phyloP scores from a whole-genome alignment of 2,113 vertebrate genomes.

The Oriolus oriolus region DNA sequence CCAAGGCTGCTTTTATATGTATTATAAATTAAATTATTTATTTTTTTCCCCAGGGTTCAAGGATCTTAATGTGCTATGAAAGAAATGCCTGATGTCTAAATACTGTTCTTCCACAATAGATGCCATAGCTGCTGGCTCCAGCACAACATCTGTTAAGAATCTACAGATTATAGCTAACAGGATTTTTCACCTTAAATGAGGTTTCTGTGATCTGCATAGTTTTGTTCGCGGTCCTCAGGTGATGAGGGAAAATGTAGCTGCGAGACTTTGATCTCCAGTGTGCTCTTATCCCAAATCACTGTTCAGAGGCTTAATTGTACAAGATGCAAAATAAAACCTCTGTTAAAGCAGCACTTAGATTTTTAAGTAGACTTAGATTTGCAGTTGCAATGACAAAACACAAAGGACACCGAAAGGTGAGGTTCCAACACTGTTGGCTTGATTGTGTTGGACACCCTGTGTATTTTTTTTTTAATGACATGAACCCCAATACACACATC shows the following conservation, averaged over 20 bases:
- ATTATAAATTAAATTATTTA: not conserved
- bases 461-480: not conserved
- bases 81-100: not conserved
- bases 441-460: not conserved
- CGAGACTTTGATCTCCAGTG: not conserved
- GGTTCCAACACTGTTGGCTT: not conserved
- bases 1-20: not conserved
- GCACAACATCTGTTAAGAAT: slow-evolving; percentile 42
- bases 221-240: not conserved
- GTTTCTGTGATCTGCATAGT: slow-evolving; percentile 21
- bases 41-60: not conserved
- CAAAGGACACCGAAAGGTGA: not conserved
- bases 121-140: not conserved
- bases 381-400: not conserved
- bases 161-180: not conserved
- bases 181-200: slow-evolving; percentile 37
- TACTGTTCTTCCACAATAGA: not conserved
- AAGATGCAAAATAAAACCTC: not conserved
- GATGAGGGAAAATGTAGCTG: slow-evolving; percentile 7
- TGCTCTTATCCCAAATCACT: not conserved
- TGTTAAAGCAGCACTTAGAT: not conserved
- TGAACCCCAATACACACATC: not conserved
- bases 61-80: not conserved
- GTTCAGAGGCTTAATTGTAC: not conserved
- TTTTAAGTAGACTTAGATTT: not conserved